Evolutionary conservation across 2,113 vertebrate species (phyloP), one percentile per base, ranked within the genome.

Genomic region (Sphyrna mokarran): DNA sequence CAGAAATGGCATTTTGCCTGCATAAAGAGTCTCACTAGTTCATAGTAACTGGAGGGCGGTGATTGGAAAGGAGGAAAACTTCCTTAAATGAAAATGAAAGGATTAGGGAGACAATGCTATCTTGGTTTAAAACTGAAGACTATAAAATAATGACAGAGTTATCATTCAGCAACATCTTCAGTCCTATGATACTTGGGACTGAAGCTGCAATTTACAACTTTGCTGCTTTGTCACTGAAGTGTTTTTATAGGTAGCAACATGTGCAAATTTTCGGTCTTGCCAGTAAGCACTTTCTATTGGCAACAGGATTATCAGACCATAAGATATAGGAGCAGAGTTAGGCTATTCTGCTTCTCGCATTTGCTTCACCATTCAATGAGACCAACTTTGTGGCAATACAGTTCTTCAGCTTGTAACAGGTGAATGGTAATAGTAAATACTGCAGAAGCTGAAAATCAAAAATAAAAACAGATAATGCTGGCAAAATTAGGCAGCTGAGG

Each of bases 61-160:
- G 58, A 90, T 63, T 54, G 58, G 2, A 22, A 61, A 37, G 20
- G 61, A 29, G 23, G 8, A 94, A 70, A 69, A 2, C 95, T 13
- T 91, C 96, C 96, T 97, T 96, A 40, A 1, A 26, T 1, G 54
- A 16, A 90, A 90, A 63, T 63, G 11, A 63, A n/a, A 54, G 22
- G 85, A 80, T 26, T 26, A 87, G 40, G 43, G 43, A 54, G 43
- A 86, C 40, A 54, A 86, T 43, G 22, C 43, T 43, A 26, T 87
- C 85, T 87, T 54, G 20, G 9, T 13, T 26, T 91, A 61, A 90
- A 90, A 11, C 86, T 58, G 54, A 5, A 58, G 86, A 61, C 23
- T 90, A 54, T 29, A 54, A 90, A 90, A 61, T 58, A 90, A 29
- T 90, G 54, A 90, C 0, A 90, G 2, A 87, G 1, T 54, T 89